Evolutionary conservation across 1,140 invertebrate species (phyloP).

Genomic region (Carcinoscorpius rotundicauda): DNA sequence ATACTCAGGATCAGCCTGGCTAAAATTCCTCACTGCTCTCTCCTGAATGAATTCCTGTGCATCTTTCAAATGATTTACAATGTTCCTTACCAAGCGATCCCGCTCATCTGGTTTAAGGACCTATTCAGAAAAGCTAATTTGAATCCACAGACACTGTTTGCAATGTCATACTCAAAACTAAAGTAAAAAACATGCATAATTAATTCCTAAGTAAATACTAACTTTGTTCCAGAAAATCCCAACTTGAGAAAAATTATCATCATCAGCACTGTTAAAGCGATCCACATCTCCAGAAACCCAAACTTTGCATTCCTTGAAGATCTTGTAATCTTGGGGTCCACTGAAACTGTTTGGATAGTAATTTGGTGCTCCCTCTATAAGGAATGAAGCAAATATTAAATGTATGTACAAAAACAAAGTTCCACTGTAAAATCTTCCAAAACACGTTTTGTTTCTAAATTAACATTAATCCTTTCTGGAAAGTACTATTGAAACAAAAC

Average conservation of each 20-base stretch:
- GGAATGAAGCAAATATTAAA: slow-evolving; percentile 22
- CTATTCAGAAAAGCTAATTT: slow-evolving; percentile 28
- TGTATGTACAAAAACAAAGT: no score
- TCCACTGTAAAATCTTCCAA: no score
- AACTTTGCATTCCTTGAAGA: slow-evolving; percentile 17
- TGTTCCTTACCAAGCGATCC: slow-evolving; percentile 60
- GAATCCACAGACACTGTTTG: no score
- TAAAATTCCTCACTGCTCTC: slow-evolving; percentile 36
- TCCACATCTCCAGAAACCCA: slow-evolving; percentile 26
- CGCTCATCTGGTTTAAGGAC: slow-evolving; percentile 58
- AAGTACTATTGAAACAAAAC: no score
- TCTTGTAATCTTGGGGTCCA: slow-evolving; percentile 13
- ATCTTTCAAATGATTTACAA: slow-evolving; percentile 59
- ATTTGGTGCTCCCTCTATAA: slow-evolving; percentile 72
- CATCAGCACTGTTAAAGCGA: slow-evolving; percentile 64
- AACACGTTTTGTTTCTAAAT: no score
- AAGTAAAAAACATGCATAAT: no score
- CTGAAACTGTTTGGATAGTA: slow-evolving; percentile 91
- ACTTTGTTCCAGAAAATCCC: slow-evolving; percentile 61
- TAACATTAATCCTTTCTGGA: no score
- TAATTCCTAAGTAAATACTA: not conserved
- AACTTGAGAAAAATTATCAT: slow-evolving; percentile 83
- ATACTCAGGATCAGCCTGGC: slow-evolving; percentile 35
- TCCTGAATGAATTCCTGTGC: slow-evolving; percentile 73
- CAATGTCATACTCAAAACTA: no score